phyloP scores from a whole-genome alignment of 2,797 vertebrate genomes.

The Valencia hispanica region DNA sequence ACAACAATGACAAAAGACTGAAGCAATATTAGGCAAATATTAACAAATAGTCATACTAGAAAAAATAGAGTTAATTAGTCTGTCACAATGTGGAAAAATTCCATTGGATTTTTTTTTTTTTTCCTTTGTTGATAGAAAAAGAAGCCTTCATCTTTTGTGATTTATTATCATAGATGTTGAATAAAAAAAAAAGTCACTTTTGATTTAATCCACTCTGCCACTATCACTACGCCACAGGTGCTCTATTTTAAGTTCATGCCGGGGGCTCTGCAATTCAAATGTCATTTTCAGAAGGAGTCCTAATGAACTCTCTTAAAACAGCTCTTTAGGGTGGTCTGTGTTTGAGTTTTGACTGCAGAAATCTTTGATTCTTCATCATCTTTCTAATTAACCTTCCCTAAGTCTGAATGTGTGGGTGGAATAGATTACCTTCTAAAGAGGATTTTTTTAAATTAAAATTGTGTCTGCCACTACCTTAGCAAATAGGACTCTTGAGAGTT shows the following conservation, averaged over 20 bases:
- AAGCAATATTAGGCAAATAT: background rate
- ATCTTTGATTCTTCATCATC: slow-evolving; percentile 5
- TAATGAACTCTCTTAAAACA: slow-evolving; percentile 30
- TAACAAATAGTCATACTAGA: no score
- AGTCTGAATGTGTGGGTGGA: background rate
- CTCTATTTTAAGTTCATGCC: slow-evolving; percentile 29
- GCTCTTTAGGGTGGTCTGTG: slow-evolving; percentile 13
- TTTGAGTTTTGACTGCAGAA: slow-evolving; percentile 10
- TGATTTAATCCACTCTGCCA: slow-evolving; percentile 32
- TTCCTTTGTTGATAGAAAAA: slow-evolving; percentile 13
- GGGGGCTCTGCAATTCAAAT: slow-evolving; percentile 26
- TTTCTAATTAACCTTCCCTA: background rate
- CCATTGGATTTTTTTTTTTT: background rate
- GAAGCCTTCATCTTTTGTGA: background rate
- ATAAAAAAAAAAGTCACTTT: slow-evolving; percentile 25
- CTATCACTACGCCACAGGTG: slow-evolving; percentile 28
- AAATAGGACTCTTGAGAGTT: no score
- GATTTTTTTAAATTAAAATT: slow-evolving; percentile 14
- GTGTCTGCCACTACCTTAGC: background rate
- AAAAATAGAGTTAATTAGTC: no score
- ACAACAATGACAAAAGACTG: background rate
- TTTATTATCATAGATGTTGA: slow-evolving; percentile 20
- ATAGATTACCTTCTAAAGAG: slow-evolving; percentile 35
- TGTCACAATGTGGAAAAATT: background rate
- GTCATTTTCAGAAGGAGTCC: slow-evolving; percentile 35